Percentiles rank a stretch among this genome's conserved stretches.
These are phyloP conservation scores for Electrophaes corylata DNA, from an alignment of 2,888 invertebrate species.

Conservation along the genomic window DNA sequence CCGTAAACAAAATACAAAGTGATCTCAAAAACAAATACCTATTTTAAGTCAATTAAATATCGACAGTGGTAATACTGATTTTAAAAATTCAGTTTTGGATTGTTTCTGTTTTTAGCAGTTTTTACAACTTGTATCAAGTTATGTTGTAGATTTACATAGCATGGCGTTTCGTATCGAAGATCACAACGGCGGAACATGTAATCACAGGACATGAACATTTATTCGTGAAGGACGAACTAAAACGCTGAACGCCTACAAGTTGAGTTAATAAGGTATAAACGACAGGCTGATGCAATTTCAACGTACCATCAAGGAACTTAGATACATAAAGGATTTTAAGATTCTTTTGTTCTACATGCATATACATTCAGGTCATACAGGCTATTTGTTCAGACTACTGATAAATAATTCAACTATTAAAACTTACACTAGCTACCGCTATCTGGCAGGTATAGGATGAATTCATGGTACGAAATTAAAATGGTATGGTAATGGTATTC, in stretches of 20 bases:
- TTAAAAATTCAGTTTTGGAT: no score
- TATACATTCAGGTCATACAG: slow-evolving; percentile 38
- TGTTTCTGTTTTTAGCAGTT: neutral
- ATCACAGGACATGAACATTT: slow-evolving; percentile 59
- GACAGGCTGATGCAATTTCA: slow-evolving; percentile 47
- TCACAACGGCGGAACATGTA: slow-evolving; percentile 65
- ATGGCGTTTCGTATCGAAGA: slow-evolving; percentile 52
- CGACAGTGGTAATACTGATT: no score
- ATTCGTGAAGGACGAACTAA: slow-evolving; percentile 65
- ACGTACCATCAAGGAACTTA: slow-evolving; percentile 42
- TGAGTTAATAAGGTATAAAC: slow-evolving; percentile 52
- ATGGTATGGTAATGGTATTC: no score
- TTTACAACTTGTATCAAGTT: neutral
- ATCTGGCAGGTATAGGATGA: slow-evolving; percentile 16
- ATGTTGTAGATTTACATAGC: slow-evolving; percentile 54
- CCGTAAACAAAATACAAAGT: no score
- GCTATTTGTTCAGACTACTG: slow-evolving; percentile 29
- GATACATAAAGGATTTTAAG: slow-evolving; percentile 32
- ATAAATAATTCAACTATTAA: slow-evolving; percentile 22
- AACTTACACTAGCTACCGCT: neutral
- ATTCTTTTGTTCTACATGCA: slow-evolving; percentile 47
- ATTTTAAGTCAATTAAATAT: no score
- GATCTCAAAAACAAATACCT: no score
- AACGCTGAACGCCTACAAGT: slow-evolving; percentile 72
- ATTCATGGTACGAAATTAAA: slow-evolving; percentile 42